Percentiles rank a stretch among this genome's conserved stretches.
Conservation (phyloP, 2,888 invertebrate genomes). For the Iphiclides podalirius region DNA sequence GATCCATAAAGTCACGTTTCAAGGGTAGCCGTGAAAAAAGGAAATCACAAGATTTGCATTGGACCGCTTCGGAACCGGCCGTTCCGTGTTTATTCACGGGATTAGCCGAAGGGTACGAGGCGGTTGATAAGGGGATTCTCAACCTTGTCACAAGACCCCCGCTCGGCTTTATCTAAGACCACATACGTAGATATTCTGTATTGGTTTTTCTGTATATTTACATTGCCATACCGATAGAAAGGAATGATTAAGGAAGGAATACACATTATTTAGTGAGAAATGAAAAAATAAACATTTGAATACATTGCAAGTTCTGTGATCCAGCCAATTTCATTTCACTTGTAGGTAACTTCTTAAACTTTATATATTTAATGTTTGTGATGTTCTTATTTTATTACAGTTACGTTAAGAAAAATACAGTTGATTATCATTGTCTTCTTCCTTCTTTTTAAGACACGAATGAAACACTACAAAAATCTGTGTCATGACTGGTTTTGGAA, state of each 20-base stretch:
- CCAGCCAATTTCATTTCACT: too few species aligned
- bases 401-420: too few species aligned
- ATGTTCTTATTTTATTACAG: too few species aligned
- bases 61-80: conserved; percentile 28
- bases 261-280: not conserved
- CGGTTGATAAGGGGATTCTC: conserved; percentile 32
- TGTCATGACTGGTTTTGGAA: too few species aligned
- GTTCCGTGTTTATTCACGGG: conserved; percentile 53
- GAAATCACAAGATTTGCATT: conserved; percentile 46
- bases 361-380: too few species aligned
- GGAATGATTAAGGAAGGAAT: not conserved
- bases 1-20: too few species aligned
- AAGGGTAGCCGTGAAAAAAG: conserved; percentile 48
- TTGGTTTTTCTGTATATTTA: conserved; percentile 9
- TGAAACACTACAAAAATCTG: too few species aligned
- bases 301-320: too few species aligned
- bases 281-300: too few species aligned
- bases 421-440: too few species aligned
- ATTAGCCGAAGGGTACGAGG: conserved; percentile 48
- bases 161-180: conserved; percentile 20
- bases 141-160: conserved; percentile 16
- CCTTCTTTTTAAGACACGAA: too few species aligned
- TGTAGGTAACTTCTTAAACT: too few species aligned
- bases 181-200: conserved; percentile 15
- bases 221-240: not conserved